Evolutionary conservation across 2,797 vertebrate species (phyloP), one percentile per base, ranked within the genome.

Genomic region (Melanogrammus aeglefinus): DNA sequence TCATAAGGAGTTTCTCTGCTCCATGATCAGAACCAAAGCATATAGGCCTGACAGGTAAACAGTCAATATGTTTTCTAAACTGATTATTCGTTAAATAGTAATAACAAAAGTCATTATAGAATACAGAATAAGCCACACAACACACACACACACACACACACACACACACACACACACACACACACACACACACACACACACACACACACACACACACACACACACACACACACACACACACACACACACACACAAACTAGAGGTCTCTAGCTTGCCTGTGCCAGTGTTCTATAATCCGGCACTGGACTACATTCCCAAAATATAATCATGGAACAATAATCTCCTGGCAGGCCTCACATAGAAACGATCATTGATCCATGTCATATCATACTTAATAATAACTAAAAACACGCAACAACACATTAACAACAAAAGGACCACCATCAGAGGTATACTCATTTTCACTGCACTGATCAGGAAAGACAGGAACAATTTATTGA

Each of bases 321-420:
- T 39, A 77, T 57, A 84, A 78, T 91, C 92, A 83, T 79, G 14
- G 90, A 90, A 91, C 31, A 13, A 70, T 31, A 29, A 21, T 35
- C 29, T 77, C 31, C 71, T 82, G 36, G 44, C 69, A 13, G 77
- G 69, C 86, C 91, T 90, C 88, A 91, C 82, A 89, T 87, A 92
- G 84, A 80, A 73, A n/a, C 7, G 16, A 36, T 83, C 77, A 86
- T 39, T 80, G 75, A 80, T 66, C 78, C 24, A 80, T 57, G 51
- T 57, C 21, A 57, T 57, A 57, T 6, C 51, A 57, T 3, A 3
- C 44, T n/a, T n/a, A n/a, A n/a, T n/a, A 51, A 51, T 31, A 51
- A 51, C 16, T 2, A 47, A 33, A 75, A 13, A 76, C 4, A 51
- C 27, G 10, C 63, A 47, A 85, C 44, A 74, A 76, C 63, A 76